Conservation (phyloP, 2,888 invertebrate species). For the Rhingia rostrata region DNA sequence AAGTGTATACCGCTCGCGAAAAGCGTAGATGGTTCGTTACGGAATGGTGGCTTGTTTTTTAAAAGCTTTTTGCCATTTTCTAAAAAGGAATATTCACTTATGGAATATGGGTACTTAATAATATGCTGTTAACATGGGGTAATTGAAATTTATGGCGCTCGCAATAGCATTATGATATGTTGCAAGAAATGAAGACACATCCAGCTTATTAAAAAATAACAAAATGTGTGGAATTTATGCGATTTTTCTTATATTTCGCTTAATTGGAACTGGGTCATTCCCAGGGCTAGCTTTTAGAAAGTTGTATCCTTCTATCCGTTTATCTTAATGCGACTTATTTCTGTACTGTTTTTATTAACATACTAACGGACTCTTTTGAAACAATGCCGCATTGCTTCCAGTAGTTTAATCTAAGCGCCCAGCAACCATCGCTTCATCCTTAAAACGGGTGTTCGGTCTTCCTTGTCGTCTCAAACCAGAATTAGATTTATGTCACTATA, state of each 20-base stretch:
- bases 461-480: too few species aligned
- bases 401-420: too few species aligned
- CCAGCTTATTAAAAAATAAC: background rate
- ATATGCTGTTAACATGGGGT: constrained; percentile 51
- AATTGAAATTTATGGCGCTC: constrained; percentile 69
- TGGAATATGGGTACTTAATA: constrained; percentile 61
- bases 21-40: constrained; percentile 53
- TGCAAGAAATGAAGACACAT: background rate
- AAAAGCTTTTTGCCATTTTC: constrained; percentile 73
- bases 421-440: too few species aligned
- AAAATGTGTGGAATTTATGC: background rate
- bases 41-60: constrained; percentile 43
- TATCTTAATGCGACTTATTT: too few species aligned
- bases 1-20: constrained; percentile 49
- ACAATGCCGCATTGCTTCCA: too few species aligned
- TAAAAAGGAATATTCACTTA: constrained; percentile 61
- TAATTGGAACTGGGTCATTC: background rate
- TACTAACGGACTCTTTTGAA: too few species aligned
- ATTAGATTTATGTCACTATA: too few species aligned
- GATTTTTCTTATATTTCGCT: background rate
- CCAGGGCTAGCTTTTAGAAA: background rate
- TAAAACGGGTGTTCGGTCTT: too few species aligned
- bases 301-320: too few species aligned
- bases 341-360: too few species aligned
- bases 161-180: constrained; percentile 29